These are phyloP conservation scores for Pipa parva DNA, from an alignment of 2,113 vertebrate genomes.

Conservation along the genomic window DNA sequence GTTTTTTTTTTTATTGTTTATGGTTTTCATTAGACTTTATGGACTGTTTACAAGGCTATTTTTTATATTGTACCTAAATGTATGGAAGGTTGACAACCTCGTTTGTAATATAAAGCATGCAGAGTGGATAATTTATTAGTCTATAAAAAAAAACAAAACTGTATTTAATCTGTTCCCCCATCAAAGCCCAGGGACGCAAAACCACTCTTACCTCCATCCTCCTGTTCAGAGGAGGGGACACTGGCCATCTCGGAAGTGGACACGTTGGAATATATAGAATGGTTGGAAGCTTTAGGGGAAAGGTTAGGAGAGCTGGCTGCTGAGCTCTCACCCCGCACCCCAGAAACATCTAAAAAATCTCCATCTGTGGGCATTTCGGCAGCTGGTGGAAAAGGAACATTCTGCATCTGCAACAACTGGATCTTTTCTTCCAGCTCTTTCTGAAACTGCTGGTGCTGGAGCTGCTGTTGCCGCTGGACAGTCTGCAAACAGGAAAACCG, in stretches of 20 bases:
- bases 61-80: no score
- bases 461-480: conserved; percentile 83
- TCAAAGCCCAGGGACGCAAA: no score
- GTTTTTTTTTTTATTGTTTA: no score
- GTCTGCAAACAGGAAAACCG: conserved; percentile 57
- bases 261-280: conserved; percentile 72
- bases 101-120: no score
- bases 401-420: conserved; percentile 83
- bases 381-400: conserved; percentile 69
- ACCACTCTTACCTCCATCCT: conserved; percentile 70
- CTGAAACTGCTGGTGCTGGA: conserved; percentile 88
- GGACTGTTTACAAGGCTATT: no score
- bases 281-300: conserved; percentile 88
- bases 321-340: conserved; percentile 72
- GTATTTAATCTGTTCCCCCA: no score
- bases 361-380: conserved; percentile 60
- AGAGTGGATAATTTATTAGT: no score
- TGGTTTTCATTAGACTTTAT: no score
- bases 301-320: conserved; percentile 81
- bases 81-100: no score
- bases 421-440: conserved; percentile 86
- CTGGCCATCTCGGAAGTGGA: conserved; percentile 72
- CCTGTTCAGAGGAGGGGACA: conserved; percentile 74
- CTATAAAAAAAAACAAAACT: no score
- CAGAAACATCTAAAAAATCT: conserved; percentile 72